phyloP scores from a whole-genome alignment of 2,797 vertebrate genomes.

The Melanotaenia nigrans region DNA sequence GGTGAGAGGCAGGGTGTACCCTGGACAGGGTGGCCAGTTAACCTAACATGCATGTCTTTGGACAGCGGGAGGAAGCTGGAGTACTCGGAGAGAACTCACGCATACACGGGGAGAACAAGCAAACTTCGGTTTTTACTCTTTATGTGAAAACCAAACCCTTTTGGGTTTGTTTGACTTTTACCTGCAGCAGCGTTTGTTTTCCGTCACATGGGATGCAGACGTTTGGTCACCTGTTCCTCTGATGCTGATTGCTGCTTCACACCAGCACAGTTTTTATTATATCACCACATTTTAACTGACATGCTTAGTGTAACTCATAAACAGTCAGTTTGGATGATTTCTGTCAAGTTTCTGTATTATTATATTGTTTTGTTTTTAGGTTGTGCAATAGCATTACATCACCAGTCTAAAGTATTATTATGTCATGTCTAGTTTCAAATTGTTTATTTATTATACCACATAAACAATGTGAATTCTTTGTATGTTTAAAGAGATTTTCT shows the following conservation, averaged over 20 bases:
- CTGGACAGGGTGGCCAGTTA: too few species aligned
- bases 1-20: too few species aligned
- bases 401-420: too few species aligned
- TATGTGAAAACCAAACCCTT: background rate
- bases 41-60: too few species aligned
- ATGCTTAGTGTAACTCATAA: background rate
- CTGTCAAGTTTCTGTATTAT: too few species aligned
- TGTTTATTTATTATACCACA: constrained; percentile 27
- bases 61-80: too few species aligned
- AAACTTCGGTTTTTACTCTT: background rate
- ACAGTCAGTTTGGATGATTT: background rate
- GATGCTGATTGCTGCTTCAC: background rate
- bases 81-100: too few species aligned
- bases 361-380: constrained; percentile 5
- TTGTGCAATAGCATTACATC: background rate
- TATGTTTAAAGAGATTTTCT: background rate
- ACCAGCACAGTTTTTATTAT: background rate
- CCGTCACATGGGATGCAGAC: too few species aligned
- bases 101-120: too few species aligned
- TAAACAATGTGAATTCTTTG: constrained; percentile 23
- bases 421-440: too few species aligned
- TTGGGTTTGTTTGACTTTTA: background rate
- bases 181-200: background rate
- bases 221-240: too few species aligned
- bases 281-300: background rate